Percentiles rank a stretch among this genome's conserved stretches.
These are phyloP conservation scores for Spodoptera littoralis DNA, from an alignment of 2,888 invertebrate species.

Conservation along the genomic window DNA sequence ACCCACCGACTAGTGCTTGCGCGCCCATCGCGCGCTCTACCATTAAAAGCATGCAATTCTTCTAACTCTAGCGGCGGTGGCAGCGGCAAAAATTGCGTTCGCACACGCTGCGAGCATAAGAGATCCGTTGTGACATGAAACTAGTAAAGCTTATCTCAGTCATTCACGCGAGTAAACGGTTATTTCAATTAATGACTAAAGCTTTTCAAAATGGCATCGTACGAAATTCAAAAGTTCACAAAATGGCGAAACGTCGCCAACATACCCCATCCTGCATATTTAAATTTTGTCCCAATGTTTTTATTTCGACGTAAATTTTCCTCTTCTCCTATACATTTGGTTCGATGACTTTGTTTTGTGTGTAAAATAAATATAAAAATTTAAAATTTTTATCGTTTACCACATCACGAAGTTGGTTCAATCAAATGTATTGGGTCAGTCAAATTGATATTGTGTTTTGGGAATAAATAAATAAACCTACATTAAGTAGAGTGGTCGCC, in stretches of 20 bases:
- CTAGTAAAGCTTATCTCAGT: no score
- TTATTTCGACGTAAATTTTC: constrained; percentile 18
- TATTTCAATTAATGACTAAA: no score
- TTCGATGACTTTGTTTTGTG: constrained; percentile 38
- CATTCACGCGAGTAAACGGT: no score
- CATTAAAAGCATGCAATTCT: no score
- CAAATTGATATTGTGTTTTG: constrained; percentile 10
- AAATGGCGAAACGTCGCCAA: constrained; percentile 34
- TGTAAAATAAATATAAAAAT: constrained; percentile 25
- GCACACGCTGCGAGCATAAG: no score
- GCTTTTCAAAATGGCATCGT: constrained; percentile 12
- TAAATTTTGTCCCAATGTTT: constrained; percentile 2
- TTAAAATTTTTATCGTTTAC: constrained; percentile 23
- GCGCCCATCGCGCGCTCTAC: no score
- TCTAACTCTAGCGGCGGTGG: no score
- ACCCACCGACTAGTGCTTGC: no score
- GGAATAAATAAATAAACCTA: constrained; percentile 6
- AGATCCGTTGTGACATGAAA: no score
- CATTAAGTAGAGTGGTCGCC: constrained; percentile 24
- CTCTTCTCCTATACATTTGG: constrained; percentile 23
- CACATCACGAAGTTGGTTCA: constrained; percentile 15
- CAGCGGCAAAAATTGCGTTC: no score
- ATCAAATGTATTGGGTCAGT: constrained; percentile 7
- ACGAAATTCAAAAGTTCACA: neutral
- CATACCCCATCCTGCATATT: neutral